Evolutionary conservation across 2,888 invertebrate species (phyloP).

Genomic region (Torymus texanus): DNA sequence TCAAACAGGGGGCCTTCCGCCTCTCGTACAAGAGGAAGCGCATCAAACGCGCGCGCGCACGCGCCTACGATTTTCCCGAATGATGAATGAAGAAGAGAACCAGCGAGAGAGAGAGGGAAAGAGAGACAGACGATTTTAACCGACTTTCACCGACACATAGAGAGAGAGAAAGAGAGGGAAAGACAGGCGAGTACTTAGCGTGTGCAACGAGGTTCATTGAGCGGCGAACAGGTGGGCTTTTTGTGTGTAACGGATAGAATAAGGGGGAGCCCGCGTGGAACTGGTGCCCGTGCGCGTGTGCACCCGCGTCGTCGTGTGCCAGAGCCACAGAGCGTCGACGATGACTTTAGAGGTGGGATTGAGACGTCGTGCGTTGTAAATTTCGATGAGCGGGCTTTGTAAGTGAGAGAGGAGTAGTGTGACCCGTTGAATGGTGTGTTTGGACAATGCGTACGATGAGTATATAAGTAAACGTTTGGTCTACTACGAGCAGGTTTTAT

Average conservation of each 20-base stretch:
- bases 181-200: constrained; percentile 18
- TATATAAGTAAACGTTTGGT: too few relatives aligned
- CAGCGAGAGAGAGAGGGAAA: neutral
- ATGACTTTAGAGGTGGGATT: too few relatives aligned
- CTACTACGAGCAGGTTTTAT: too few relatives aligned
- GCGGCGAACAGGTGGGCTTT: constrained; percentile 53
- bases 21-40: neutral
- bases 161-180: neutral
- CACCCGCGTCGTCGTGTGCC: too few relatives aligned
- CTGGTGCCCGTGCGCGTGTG: too few relatives aligned
- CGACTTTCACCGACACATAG: constrained; percentile 43
- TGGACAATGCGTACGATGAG: too few relatives aligned
- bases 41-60: constrained; percentile 2
- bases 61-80: constrained; percentile 35
- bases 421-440: too few relatives aligned
- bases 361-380: too few relatives aligned
- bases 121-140: neutral
- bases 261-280: too few relatives aligned
- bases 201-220: constrained; percentile 20
- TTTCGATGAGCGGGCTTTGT: too few relatives aligned
- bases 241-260: constrained; percentile 16
- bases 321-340: too few relatives aligned
- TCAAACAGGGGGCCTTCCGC: constrained; percentile 59
- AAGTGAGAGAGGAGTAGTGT: too few relatives aligned
- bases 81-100: constrained; percentile 34